Evolutionary conservation across 1,140 invertebrate genomes (phyloP), one percentile per base, ranked within the genome.

Genomic region (Drosophila leontia): DNA sequence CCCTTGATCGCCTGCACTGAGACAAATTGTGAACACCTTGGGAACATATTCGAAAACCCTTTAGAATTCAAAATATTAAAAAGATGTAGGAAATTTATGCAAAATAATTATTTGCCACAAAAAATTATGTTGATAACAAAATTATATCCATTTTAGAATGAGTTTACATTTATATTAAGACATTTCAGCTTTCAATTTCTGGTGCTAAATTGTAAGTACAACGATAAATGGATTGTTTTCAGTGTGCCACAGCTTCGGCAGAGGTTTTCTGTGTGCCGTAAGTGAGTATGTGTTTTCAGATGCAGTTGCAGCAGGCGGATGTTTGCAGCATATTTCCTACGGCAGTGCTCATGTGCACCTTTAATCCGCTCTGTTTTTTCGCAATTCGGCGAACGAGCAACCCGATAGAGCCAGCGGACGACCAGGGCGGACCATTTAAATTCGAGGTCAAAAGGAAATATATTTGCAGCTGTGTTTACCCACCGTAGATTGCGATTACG

Each of bases 221-320:
- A 48, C 7, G 32, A 9, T 1, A 4, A 17, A 19, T 63, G 3
- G 3, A 23, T 70, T 70, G 1, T 55, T 68, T 55, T 51, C 3
- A 68, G 67, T 70, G 69, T 72, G 45, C 37, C 13, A 45, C 68
- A 51, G 12, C 65, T 42, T 42, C 23, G 48, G n/a, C 37, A 37
- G 69, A 71, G 69, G 67, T 72, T 72, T 55, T 72, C 55, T 71
- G 50, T 42, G 51, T 12, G 68, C 17, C 32, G 11, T 29, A 41
- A 37, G 50, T 69, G 63, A 70, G 75, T 82, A 70, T 77, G 84
- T 80, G 80, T 88, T 90, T 85, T 88, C 84, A 88, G 84, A 81
- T 91, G 88, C 88, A 91, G 90, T 83, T 91, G 88, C 88, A 91
- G 90, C 90, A 91, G 84, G 88, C 88, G 88, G 88, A 91, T 91